Conservation (phyloP, 2,113 vertebrate genomes). For the Caranx ignobilis region DNA sequence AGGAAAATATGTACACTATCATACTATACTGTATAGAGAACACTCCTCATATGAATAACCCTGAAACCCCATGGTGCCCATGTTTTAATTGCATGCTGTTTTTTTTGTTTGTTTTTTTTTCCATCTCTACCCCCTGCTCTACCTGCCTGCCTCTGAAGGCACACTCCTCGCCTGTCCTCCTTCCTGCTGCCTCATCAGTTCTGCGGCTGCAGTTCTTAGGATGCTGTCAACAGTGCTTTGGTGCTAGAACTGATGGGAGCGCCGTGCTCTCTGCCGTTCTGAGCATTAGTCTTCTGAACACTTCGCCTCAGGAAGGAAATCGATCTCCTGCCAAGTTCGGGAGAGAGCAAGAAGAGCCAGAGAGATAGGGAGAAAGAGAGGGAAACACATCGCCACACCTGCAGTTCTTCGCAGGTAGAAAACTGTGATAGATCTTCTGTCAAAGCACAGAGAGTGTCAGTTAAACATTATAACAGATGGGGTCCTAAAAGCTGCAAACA, state of each 20-base stretch:
- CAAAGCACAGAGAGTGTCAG: conserved; percentile 65
- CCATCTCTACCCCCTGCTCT: background rate
- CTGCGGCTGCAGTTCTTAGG: conserved; percentile 68
- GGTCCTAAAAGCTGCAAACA: conserved; percentile 32
- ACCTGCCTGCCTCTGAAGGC: conserved; percentile 30
- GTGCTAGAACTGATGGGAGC: conserved; percentile 73
- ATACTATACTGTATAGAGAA: background rate
- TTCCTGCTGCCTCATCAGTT: conserved; percentile 78
- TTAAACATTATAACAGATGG: conserved; percentile 67
- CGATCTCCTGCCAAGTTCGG: conserved; percentile 77
- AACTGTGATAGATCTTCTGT: conserved; percentile 74
- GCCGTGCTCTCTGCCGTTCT: conserved; percentile 58
- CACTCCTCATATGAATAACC: background rate
- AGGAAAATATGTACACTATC: background rate
- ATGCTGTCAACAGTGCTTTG: conserved; percentile 78
- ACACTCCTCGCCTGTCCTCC: conserved; percentile 23
- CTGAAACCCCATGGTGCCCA: background rate
- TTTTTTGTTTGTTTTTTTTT: conserved; percentile 24
- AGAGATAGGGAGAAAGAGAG: conserved; percentile 45
- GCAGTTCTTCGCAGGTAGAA: conserved; percentile 73
- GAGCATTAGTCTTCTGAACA: conserved; percentile 78
- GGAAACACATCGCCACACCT: conserved; percentile 55
- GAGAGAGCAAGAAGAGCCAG: conserved; percentile 44
- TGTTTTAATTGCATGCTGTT: conserved; percentile 30
- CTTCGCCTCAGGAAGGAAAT: conserved; percentile 77